A percentile compares a stretch with the other conserved stretches of the same genome.
phyloP scores from a whole-genome alignment of 2,888 invertebrate species.

The Pachycephus smyrnensis region DNA sequence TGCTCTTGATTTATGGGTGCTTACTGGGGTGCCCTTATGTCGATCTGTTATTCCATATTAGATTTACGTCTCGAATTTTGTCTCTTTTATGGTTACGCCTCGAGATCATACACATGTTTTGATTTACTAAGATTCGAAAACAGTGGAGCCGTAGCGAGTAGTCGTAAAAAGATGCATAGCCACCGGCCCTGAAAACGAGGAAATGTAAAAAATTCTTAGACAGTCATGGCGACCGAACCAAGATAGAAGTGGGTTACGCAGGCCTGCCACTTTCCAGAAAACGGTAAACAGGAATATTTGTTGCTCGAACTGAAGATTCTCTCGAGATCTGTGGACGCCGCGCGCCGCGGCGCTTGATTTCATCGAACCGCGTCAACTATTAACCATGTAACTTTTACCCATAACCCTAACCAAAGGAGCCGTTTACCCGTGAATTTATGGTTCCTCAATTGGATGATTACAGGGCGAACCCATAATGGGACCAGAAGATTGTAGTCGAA shows the following conservation, averaged over 20 bases:
- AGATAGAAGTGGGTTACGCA: neutral
- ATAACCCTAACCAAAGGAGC: neutral
- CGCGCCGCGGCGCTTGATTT: neutral
- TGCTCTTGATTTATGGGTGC: slow-evolving; percentile 35
- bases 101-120: neutral
- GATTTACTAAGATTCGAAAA: slow-evolving; percentile 2
- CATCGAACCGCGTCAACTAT: neutral
- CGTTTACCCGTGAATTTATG: neutral
- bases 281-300: neutral
- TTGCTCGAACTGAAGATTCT: neutral
- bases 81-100: slow-evolving; percentile 21
- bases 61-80: slow-evolving; percentile 36
- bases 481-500: neutral
- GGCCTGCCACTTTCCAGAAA: neutral
- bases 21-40: slow-evolving; percentile 32
- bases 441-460: neutral
- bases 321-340: neutral
- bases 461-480: neutral
- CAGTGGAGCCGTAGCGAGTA: neutral
- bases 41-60: slow-evolving; percentile 34
- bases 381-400: neutral
- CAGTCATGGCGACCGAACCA: neutral
- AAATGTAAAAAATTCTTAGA: slow-evolving; percentile 2
- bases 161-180: neutral
- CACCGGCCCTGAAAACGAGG: neutral